A percentile compares a stretch with the other conserved stretches of the same genome.
phyloP scores from a whole-genome alignment of 2,113 vertebrate genomes.

The Vicugna pacos region DNA sequence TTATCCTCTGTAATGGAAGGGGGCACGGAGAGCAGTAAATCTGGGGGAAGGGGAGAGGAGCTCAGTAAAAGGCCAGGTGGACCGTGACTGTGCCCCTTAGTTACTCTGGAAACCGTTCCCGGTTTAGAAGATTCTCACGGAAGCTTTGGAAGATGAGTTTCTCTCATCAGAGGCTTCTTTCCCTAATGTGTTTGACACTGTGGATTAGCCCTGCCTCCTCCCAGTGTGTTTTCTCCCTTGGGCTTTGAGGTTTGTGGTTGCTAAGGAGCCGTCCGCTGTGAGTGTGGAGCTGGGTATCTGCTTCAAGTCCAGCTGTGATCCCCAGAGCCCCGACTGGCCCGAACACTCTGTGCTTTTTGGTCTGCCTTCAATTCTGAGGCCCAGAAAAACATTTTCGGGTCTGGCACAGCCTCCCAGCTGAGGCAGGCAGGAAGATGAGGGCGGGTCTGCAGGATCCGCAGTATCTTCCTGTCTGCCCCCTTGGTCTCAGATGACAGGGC shows the following conservation, averaged over 20 bases:
- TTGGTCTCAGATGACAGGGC: background rate
- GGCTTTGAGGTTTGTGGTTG: conserved; percentile 44
- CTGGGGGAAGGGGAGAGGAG: background rate
- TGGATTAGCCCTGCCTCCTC: background rate
- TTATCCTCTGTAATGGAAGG: conserved; percentile 39
- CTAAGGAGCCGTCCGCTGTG: conserved; percentile 7
- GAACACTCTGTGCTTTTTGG: conserved; percentile 34
- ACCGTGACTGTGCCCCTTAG: background rate
- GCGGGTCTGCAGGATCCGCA: background rate
- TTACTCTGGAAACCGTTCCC: background rate
- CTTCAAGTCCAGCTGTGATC: conserved; percentile 30
- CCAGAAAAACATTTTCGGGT: background rate
- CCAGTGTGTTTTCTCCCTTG: background rate
- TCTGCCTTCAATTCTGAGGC: background rate
- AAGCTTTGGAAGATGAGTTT: background rate
- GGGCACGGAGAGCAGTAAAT: background rate
- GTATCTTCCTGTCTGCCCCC: background rate
- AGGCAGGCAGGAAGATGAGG: background rate
- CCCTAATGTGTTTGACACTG: background rate
- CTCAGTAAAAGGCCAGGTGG: background rate
- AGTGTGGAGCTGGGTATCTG: conserved; percentile 20
- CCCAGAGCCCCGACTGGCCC: background rate
- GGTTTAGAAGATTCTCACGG: background rate
- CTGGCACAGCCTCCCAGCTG: background rate
- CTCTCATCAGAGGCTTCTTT: conserved; percentile 52